phyloP scores from a whole-genome alignment of 2,888 invertebrate species.

The Hoplodrina ambigua region DNA sequence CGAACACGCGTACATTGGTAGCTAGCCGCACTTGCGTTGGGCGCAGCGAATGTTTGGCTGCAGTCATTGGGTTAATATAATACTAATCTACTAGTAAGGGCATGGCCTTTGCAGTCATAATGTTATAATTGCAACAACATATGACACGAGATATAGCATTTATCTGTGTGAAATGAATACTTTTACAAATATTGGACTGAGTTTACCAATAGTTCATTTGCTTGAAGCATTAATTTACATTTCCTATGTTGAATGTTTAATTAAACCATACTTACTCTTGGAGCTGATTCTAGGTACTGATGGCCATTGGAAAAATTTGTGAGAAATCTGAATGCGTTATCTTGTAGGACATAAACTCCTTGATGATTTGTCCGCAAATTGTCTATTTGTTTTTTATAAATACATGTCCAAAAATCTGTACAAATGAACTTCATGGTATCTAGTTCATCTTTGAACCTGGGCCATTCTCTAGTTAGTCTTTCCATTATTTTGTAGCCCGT shows the following conservation, averaged over 20 bases:
- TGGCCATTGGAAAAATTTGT: slow-evolving; percentile 96
- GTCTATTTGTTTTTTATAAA: slow-evolving; percentile 99
- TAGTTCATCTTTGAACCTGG: slow-evolving; percentile 98
- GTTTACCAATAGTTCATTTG: not conserved
- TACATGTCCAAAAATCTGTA: slow-evolving; percentile 99
- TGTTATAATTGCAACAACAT: too few relatives aligned
- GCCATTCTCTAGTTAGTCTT: slow-evolving; percentile 96
- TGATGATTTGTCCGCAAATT: slow-evolving; percentile 99
- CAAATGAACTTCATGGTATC: slow-evolving; percentile 99
- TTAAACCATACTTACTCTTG: slow-evolving; percentile 91
- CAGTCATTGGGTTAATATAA: too few relatives aligned
- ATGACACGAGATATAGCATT: too few relatives aligned
- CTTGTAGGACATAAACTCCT: slow-evolving; percentile 99
- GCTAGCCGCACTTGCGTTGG: too few relatives aligned
- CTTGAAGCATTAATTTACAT: not conserved
- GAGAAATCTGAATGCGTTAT: slow-evolving; percentile 97
- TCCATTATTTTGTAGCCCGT: slow-evolving; percentile 96
- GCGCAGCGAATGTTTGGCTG: too few relatives aligned
- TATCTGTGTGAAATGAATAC: too few relatives aligned
- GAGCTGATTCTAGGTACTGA: slow-evolving; percentile 97
- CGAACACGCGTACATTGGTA: too few relatives aligned
- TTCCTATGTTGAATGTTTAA: not conserved
- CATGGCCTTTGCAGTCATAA: too few relatives aligned
- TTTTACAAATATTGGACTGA: too few relatives aligned
- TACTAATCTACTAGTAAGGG: too few relatives aligned